Evolutionary conservation across 2,113 vertebrate genomes (phyloP), one percentile per base, ranked within the genome.

Genomic region (Poeciliopsis turrubarensis): DNA sequence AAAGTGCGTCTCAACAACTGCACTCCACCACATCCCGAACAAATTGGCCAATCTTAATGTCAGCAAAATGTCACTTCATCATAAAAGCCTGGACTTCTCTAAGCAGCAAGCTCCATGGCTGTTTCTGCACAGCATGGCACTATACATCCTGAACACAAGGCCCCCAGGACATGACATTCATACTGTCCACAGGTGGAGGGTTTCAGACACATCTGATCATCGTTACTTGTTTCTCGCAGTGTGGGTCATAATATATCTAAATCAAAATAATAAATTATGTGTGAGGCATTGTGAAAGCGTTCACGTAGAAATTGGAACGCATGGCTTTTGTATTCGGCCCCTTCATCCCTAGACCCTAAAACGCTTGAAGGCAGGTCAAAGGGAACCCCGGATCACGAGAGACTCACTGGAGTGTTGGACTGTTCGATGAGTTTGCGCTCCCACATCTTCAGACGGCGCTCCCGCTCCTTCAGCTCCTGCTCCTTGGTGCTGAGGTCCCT

Each of bases 401-500:
- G 84, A 96, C 97, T 97, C 93, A 99, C 98, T 87, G 98, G 97
- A 73, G 95, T 96, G 93, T 95, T 97, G 90, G 98, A 99, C 88
- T 99, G 97, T 72, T 99, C 97, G 0, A 97, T 96, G 88, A 99
- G 95, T 89, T 99, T 98, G 84, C 96, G 96, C 94, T 99, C 98
- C 98, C 98, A 99, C 95, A 98, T 96, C 94, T 94, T 98, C 65
- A 99, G 91, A 22, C 96, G 97, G 30, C 93, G 94, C 86, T 99
- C 98, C 76, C 98, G 92, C 86, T 98, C 97, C 91, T 97, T 98
- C 81, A 99, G 94, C 83, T 98, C 97, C 92, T 99, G 97, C 90
- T 99, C 98, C 92, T 99, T 99, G 89, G 94, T 96, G 92, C 97
- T 99, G 94, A 99, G 94, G 91, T 99, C 98, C 81, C 97, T 96